Evolutionary conservation across 2,888 invertebrate genomes (phyloP), one percentile per base, ranked within the genome.

Genomic region (Eledona agricola): DNA sequence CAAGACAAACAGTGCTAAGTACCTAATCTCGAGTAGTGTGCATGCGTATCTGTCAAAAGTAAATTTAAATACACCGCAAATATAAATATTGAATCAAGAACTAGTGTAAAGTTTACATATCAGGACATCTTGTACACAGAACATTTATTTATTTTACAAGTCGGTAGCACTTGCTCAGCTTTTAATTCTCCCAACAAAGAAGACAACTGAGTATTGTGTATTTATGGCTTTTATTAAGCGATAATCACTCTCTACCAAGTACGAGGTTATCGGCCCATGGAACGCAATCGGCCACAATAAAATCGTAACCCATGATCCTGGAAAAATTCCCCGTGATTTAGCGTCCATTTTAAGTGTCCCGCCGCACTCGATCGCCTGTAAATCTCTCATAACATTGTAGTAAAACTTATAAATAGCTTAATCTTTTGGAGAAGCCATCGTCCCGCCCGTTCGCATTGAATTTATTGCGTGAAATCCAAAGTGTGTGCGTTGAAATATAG

Each of bases 21-120:
- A 66, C 59, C 67, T 64, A 64, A 67, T 65, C 64, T 61, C 57
- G 26, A 46, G 57, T 60, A 49, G 52, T 60, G 49, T 58, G 58
- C 61, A 57, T 55, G 59, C 57, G 57, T 64, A 64, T 64, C 61
- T 63, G 64, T 63, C 64, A 45, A 67, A 66, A 66, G 67, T 63
- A 68, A 65, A 68, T 67, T 68, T 64, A 64, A 68, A 63, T 62
- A 64, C 60, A 65, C 66, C 60, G 66, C 67, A 67, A 70, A 68
- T 69, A 70, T 69, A 69, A 70, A 70, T 70, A 70, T 70, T 70
- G 70, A 69, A 70, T 58, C 58, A 65, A 54, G 45, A 9, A 57
- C 64, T 57, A 62, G 52, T 32, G 59, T 66, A 66, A 67, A 68
- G 67, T 70, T 68, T 66, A 65, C 66, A 60, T 57, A 59, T 55